Percentiles rank a stretch among this genome's conserved stretches.
phyloP scores from a whole-genome alignment of 1,140 invertebrate genomes.

The Holotrichia oblita region DNA sequence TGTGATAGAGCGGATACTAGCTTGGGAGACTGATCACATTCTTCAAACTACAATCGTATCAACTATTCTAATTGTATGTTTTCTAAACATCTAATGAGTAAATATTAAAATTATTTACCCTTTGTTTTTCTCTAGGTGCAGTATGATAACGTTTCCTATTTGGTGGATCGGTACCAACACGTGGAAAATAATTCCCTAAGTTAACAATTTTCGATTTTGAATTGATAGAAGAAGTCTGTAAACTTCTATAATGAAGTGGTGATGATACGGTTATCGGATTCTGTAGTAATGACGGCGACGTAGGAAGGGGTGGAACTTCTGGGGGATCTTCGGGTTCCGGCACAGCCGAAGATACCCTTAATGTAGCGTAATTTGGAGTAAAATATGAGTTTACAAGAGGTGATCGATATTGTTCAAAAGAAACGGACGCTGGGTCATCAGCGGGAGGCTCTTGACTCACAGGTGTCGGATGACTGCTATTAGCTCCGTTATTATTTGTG shows the following conservation, averaged over 20 bases:
- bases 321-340: slow-evolving; percentile 53
- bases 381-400: slow-evolving; percentile 62
- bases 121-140: slow-evolving; percentile 69
- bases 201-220: slow-evolving; percentile 57
- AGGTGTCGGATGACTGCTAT: slow-evolving; percentile 62
- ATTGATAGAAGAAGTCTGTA: slow-evolving; percentile 57
- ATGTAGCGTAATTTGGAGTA: slow-evolving; percentile 51
- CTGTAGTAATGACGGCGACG: slow-evolving; percentile 48
- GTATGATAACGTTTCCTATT: slow-evolving; percentile 68
- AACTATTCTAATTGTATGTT: slow-evolving; percentile 1
- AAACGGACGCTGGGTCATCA: slow-evolving; percentile 61
- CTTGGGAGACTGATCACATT: neutral
- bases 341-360: slow-evolving; percentile 50
- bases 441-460: slow-evolving; percentile 58
- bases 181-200: slow-evolving; percentile 57
- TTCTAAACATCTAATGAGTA: slow-evolving; percentile 26
- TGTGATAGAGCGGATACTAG: neutral
- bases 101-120: slow-evolving; percentile 59
- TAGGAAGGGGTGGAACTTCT: slow-evolving; percentile 57
- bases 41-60: slow-evolving; percentile 5
- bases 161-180: slow-evolving; percentile 58
- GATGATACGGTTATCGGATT: slow-evolving; percentile 45
- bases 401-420: slow-evolving; percentile 66
- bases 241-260: slow-evolving; percentile 53
- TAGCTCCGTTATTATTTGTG: slow-evolving; percentile 62